A percentile compares a stretch with the other conserved stretches of the same genome.
These are phyloP conservation scores for Drosophila rhopaloa DNA, from an alignment of 1,140 invertebrate species.

Conservation along the genomic window DNA sequence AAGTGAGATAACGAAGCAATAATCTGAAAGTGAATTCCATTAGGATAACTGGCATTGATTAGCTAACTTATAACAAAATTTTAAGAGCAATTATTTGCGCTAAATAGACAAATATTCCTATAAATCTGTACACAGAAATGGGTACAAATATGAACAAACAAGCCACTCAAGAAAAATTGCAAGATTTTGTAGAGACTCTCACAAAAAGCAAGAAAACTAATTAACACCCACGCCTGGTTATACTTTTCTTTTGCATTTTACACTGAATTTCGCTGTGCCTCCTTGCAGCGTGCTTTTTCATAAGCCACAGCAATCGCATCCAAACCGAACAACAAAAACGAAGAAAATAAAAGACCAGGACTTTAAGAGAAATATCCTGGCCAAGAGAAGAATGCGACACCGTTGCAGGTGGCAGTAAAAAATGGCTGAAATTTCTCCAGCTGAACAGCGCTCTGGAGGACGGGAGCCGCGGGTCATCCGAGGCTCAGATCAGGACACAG, in stretches of 20 bases:
- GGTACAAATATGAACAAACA: background rate
- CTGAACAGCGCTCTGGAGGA: slow-evolving; percentile 22
- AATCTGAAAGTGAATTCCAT: background rate
- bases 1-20: background rate
- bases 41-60: background rate
- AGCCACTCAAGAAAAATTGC: background rate
- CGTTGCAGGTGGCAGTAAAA: slow-evolving; percentile 79
- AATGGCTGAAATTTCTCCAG: slow-evolving; percentile 71
- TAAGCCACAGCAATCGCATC: slow-evolving; percentile 50
- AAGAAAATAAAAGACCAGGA: slow-evolving; percentile 35
- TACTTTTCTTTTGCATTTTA: slow-evolving; percentile 13
- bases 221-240: slow-evolving; percentile 36
- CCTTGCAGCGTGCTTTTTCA: slow-evolving; percentile 14
- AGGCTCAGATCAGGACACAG: slow-evolving; percentile 49
- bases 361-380: slow-evolving; percentile 42
- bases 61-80: no score
- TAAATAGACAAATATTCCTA: background rate
- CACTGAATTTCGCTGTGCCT: background rate
- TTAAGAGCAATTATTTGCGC: no score
- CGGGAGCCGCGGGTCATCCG: slow-evolving; percentile 27
- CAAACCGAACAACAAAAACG: slow-evolving; percentile 19
- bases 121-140: background rate
- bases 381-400: slow-evolving; percentile 57
- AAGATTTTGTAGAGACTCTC: background rate
- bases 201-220: slow-evolving; percentile 50